A percentile compares a stretch with the other conserved stretches of the same genome.
phyloP scores from a whole-genome alignment of 1,140 invertebrate species.

The Halyomorpha halys region DNA sequence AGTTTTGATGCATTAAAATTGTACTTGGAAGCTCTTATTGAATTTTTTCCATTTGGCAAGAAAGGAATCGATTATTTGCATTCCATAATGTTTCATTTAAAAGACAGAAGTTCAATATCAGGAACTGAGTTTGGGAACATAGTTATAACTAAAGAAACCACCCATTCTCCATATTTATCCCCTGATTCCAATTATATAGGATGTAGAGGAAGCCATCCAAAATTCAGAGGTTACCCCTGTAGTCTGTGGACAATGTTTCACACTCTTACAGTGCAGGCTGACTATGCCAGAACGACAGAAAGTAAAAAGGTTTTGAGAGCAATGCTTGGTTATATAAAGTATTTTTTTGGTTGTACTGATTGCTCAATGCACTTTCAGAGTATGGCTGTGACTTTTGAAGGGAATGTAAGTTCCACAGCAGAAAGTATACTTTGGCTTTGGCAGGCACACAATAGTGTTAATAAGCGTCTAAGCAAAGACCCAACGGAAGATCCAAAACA shows the following conservation, averaged over 20 bases:
- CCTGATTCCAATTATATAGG: constrained; percentile 58
- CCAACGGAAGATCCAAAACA: constrained; percentile 78
- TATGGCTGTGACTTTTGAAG: constrained; percentile 63
- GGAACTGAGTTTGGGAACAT: constrained; percentile 47
- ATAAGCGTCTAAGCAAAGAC: constrained; percentile 74
- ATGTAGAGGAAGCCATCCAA: constrained; percentile 65
- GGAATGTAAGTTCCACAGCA: constrained; percentile 53
- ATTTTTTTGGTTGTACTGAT: constrained; percentile 90
- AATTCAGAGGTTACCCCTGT: constrained; percentile 84
- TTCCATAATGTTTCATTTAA: constrained; percentile 41
- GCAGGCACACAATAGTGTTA: constrained; percentile 89
- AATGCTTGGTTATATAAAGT: constrained; percentile 78
- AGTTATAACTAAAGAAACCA: constrained; percentile 42
- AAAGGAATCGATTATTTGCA: constrained; percentile 52
- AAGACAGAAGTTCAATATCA: constrained; percentile 39
- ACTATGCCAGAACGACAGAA: constrained; percentile 36
- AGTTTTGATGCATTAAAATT: constrained; percentile 57
- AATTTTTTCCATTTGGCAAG: constrained; percentile 61
- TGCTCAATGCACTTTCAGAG: constrained; percentile 77
- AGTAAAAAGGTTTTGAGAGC: constrained; percentile 59
- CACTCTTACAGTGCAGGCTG: constrained; percentile 72
- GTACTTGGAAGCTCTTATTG: constrained; percentile 56
- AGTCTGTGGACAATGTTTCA: constrained; percentile 93
- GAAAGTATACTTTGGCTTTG: constrained; percentile 88
- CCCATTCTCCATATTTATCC: constrained; percentile 43